Evolutionary conservation across 2,113 vertebrate species (phyloP).

Genomic region (Recurvirostra avosetta): DNA sequence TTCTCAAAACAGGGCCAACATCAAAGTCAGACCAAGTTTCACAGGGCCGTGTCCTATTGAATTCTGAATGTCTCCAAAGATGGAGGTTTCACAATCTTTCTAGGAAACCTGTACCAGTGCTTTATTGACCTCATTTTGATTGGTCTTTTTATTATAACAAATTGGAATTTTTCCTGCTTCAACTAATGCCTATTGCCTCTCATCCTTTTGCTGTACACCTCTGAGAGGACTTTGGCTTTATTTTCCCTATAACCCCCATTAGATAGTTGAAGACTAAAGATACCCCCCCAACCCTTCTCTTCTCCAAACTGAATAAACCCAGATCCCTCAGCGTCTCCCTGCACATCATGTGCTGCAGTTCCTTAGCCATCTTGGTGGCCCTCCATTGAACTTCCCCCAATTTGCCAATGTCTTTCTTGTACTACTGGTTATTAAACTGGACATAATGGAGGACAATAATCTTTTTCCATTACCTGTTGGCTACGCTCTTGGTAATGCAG

Average conservation of each 20-base stretch:
- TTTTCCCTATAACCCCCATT: not conserved
- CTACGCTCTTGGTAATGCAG: not conserved
- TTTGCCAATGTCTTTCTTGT: not conserved
- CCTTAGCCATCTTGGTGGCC: not conserved
- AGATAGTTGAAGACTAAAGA: not conserved
- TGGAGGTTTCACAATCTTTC: not conserved
- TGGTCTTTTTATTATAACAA: not conserved
- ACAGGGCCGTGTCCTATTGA: not conserved
- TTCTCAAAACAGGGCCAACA: not conserved
- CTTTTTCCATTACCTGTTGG: not conserved
- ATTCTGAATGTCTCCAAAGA: not conserved
- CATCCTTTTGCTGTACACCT: not conserved
- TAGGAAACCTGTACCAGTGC: not conserved
- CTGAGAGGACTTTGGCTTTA: not conserved
- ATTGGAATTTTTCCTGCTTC: not conserved
- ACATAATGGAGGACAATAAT: not conserved
- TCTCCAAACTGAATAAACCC: not conserved
- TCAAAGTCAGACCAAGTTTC: not conserved
- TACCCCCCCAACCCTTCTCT: not conserved
- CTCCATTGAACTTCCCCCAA: not conserved
- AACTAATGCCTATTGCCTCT: not conserved
- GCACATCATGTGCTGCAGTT: not conserved
- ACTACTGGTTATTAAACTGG: not conserved
- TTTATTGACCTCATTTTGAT: not conserved
- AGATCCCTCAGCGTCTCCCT: not conserved